These are phyloP conservation scores for Oscheius onirici DNA, from an alignment of 2,888 invertebrate species.

Conservation along the genomic window DNA sequence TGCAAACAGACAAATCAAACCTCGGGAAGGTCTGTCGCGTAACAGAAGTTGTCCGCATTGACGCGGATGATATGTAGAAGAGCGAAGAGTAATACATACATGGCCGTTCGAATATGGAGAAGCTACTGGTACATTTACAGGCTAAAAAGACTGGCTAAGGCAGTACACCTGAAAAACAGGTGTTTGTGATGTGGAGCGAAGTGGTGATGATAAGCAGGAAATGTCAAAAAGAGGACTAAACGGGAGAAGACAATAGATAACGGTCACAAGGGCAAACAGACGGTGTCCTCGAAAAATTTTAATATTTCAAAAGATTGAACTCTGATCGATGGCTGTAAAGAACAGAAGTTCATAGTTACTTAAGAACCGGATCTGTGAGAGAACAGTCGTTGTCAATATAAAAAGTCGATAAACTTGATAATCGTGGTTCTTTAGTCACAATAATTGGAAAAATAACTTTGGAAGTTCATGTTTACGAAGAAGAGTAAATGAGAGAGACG, in stretches of 20 bases:
- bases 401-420: too few species aligned
- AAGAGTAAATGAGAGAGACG: neutral
- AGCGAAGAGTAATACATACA: neutral
- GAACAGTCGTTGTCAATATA: too few species aligned
- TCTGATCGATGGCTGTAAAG: too few species aligned
- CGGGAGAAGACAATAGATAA: constrained; percentile 1
- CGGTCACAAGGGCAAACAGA: constrained; percentile 12
- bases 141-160: neutral
- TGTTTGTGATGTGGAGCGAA: constrained; percentile 16
- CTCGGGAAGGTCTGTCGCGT: constrained; percentile 5
- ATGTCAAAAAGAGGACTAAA: neutral
- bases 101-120: neutral
- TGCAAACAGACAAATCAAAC: neutral
- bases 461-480: too few species aligned
- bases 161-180: constrained; percentile 19
- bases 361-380: too few species aligned
- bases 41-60: constrained; percentile 4
- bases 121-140: constrained; percentile 1
- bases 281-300: neutral
- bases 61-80: neutral
- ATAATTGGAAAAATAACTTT: neutral
- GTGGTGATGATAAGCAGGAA: neutral
- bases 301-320: neutral
- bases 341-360: too few species aligned
- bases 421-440: too few species aligned